Conservation (phyloP, 2,113 vertebrate genomes). For the Prochilodus magdalenae region DNA sequence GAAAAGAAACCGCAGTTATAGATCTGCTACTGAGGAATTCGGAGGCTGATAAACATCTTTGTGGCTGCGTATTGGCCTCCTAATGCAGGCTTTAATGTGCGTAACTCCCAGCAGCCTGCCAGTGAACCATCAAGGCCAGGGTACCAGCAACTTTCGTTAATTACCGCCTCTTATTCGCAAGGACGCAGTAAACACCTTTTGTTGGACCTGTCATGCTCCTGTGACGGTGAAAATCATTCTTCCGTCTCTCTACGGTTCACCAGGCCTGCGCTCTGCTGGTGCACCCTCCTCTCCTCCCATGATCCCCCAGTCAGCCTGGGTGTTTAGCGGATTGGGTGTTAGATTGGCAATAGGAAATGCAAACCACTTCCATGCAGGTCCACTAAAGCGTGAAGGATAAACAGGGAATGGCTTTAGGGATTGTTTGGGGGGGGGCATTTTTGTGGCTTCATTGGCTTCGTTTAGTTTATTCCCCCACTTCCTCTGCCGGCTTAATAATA, state of each 20-base stretch:
- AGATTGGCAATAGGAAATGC: constrained; percentile 51
- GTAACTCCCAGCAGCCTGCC: constrained; percentile 65
- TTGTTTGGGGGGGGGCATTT: constrained; percentile 15
- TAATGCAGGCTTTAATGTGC: constrained; percentile 73
- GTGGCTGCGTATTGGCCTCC: constrained; percentile 64
- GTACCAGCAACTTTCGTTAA: constrained; percentile 76
- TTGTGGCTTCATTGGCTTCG: constrained; percentile 20
- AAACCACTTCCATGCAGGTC: constrained; percentile 66
- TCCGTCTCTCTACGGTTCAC: constrained; percentile 64
- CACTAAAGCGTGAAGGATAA: constrained; percentile 44
- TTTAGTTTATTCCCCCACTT: constrained; percentile 36
- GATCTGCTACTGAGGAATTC: constrained; percentile 32
- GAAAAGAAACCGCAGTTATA: constrained; percentile 31
- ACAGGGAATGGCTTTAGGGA: constrained; percentile 28
- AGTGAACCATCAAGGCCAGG: constrained; percentile 77
- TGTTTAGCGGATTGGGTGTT: constrained; percentile 53
- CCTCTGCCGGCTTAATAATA: constrained; percentile 30
- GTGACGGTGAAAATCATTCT: constrained; percentile 65
- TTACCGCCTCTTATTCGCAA: constrained; percentile 73
- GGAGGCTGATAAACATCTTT: constrained; percentile 55
- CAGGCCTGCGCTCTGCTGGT: constrained; percentile 57
- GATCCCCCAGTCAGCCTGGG: constrained; percentile 37
- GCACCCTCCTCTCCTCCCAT: constrained; percentile 18
- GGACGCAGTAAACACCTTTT: constrained; percentile 65
- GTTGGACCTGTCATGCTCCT: constrained; percentile 65